Percentiles rank a stretch among this genome's conserved stretches.
Evolutionary conservation across 2,797 vertebrate species (phyloP).

Genomic region (Crossoptilon crossoptilon): DNA sequence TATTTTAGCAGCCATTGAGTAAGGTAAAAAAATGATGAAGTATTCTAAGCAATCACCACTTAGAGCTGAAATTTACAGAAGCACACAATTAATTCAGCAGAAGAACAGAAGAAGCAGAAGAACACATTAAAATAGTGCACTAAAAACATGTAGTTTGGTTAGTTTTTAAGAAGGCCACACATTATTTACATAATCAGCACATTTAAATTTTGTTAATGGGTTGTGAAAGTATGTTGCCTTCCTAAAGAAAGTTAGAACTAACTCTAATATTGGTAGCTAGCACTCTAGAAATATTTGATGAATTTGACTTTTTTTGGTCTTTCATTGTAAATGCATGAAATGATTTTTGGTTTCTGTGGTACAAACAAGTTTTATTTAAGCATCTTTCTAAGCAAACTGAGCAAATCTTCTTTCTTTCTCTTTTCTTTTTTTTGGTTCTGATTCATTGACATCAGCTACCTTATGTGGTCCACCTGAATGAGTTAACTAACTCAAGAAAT

Average conservation of each 20-base stretch:
- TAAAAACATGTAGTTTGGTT: background rate
- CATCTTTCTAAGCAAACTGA: background rate
- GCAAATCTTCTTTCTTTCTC: background rate
- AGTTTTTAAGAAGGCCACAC: background rate
- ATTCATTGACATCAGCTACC: background rate
- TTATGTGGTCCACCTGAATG: background rate
- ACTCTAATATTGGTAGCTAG: background rate
- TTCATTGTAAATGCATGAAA: background rate
- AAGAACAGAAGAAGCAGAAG: background rate
- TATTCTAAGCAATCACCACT: background rate
- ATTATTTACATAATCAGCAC: background rate
- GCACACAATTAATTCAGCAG: background rate
- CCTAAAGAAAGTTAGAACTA: background rate
- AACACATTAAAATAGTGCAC: background rate
- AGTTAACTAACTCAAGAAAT: slow-evolving; percentile 12
- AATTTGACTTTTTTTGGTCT: background rate
- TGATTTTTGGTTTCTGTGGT: background rate
- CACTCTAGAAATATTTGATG: background rate
- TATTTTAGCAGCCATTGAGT: background rate
- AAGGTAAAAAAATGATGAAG: background rate
- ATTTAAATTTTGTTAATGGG: background rate
- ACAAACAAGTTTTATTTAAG: background rate
- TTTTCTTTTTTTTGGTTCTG: background rate
- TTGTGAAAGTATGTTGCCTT: background rate
- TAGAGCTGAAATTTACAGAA: background rate